Evolutionary conservation across 2,888 invertebrate species (phyloP).

Genomic region (Trisateles emortualis): DNA sequence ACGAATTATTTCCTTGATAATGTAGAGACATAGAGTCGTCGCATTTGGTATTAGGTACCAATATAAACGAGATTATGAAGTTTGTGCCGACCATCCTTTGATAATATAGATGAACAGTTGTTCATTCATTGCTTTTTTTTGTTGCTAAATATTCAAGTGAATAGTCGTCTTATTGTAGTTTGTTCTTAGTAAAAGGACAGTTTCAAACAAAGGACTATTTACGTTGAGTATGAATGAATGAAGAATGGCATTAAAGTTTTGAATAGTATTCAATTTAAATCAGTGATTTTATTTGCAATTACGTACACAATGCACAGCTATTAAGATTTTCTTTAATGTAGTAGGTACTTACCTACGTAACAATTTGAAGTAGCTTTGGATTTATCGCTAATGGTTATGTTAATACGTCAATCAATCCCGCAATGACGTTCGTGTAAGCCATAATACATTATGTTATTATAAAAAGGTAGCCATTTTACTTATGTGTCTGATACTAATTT

Average conservation of each 20-base stretch:
- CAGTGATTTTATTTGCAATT: not conserved
- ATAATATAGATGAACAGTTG: not conserved
- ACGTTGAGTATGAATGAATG: not conserved
- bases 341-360: too few species aligned
- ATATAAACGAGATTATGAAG: too few species aligned
- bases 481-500: not conserved
- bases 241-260: not conserved
- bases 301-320: too few species aligned
- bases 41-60: too few species aligned
- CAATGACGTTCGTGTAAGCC: not conserved
- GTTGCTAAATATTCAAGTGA: not conserved
- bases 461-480: not conserved
- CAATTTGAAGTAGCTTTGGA: not conserved
- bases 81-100: too few species aligned
- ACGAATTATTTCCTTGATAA: too few species aligned
- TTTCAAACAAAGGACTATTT: not conserved
- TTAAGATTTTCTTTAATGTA: too few species aligned
- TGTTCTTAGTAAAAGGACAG: not conserved
- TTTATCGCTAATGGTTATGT: not conserved
- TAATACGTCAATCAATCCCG: not conserved
- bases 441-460: not conserved
- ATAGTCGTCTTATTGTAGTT: not conserved
- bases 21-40: too few species aligned
- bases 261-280: not conserved
- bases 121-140: conserved; percentile 21